phyloP scores from a whole-genome alignment of 2,888 invertebrate species.

The Kryphioiulus occultus region DNA sequence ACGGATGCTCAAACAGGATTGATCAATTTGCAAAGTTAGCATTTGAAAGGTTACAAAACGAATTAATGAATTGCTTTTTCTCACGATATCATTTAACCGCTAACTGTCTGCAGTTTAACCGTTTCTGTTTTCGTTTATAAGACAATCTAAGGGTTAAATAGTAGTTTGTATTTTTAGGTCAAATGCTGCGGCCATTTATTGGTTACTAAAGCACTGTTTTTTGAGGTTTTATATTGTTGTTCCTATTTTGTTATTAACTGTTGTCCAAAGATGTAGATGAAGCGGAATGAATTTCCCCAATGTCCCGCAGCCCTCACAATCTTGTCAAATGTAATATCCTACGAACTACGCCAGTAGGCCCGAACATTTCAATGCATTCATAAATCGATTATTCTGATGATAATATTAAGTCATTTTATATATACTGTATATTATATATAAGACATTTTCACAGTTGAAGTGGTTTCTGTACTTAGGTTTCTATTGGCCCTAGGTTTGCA shows the following conservation, averaged over 20 bases:
- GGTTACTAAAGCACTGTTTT: conserved; percentile 42
- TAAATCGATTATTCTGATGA: conserved; percentile 40
- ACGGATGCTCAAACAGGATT: not conserved
- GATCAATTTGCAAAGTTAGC: too few relatives aligned
- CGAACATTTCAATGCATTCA: conserved; percentile 36
- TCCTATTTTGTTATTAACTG: conserved; percentile 47
- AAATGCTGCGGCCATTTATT: conserved; percentile 16
- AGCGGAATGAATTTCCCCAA: conserved; percentile 37
- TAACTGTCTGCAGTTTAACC: too few relatives aligned
- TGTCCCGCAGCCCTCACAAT: conserved; percentile 16
- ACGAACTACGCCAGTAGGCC: conserved; percentile 35
- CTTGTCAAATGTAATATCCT: conserved; percentile 36
- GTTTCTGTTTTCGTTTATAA: not conserved
- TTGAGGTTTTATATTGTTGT: conserved; percentile 46
- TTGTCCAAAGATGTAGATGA: conserved; percentile 42
- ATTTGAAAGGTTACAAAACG: too few relatives aligned
- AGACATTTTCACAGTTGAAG: conserved; percentile 30
- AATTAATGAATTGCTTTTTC: too few relatives aligned
- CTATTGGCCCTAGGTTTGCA: not conserved
- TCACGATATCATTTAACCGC: too few relatives aligned
- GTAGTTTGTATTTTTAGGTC: not conserved
- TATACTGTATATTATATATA: conserved; percentile 37
- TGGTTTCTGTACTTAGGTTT: conserved; percentile 37
- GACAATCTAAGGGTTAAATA: not conserved
- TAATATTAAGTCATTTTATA: conserved; percentile 40